Base-by-base conservation (phyloP, 2,797 vertebrate genomes). In the Myotis vivesi region DNA sequence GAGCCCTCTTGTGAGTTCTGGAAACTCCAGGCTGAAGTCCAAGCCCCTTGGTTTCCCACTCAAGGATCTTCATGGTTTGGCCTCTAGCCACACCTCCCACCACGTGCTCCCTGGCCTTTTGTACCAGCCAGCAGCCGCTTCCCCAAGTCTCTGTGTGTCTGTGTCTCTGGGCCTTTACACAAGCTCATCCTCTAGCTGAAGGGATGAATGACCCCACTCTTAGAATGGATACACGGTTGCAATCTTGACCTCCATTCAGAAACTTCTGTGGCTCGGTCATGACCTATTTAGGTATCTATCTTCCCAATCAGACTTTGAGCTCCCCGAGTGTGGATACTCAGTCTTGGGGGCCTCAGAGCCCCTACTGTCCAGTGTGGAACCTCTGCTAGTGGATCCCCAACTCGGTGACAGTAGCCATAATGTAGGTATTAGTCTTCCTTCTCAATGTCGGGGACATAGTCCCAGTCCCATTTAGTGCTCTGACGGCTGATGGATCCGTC, bases 131-230 rank as follows among this genome's bases (percentile, higher is more conserved):
- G 15, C 25, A 46, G 53, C 59, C 23, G 7, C 30, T 25, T 71
- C n/a, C 30, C 20, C 0, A 1, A 17, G 62, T 49, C 46, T 41
- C 2, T 0, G 0, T 33, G 33, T 5, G 5, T 8, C 41, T 68
- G 17, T 2, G 16, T 11, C 25, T 72, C 53, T 28, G 12, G 16
- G 30, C 36, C 11, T 59, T 59, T 53, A 62, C 8, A 20, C 28
- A 0, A 5, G 30, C 30, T 41, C 28, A 38, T 9, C 10, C 13
- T 49, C 51, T 68, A 5, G 22, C 23, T 20, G n/a, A 13, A 33
- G 28, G 44, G 11, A 6, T 20, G 23, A 30, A 8, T n/a, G 1
- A 8, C 41, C 6, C 25, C 4, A 8, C 19, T 3, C 6, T 62
- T 3, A 6, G 5, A 12, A 8, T 17, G 51, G 6, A 38, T 64